phyloP scores from a whole-genome alignment of 2,113 vertebrate genomes.

The Podarcis muralis region DNA sequence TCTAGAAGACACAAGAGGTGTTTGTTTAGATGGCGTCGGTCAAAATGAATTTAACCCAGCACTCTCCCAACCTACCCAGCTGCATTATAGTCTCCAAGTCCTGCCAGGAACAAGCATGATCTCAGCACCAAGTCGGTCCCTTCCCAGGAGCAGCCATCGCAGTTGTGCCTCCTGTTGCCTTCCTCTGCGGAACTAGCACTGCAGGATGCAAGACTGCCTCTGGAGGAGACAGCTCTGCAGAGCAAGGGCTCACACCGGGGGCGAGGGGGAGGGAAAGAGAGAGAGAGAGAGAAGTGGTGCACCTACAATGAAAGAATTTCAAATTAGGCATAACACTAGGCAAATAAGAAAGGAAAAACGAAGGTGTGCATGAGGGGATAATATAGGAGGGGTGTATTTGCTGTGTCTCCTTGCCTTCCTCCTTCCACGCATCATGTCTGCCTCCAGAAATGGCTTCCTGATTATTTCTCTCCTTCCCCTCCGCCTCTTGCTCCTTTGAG shows the following conservation, averaged over 20 bases:
- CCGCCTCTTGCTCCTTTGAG: not conserved
- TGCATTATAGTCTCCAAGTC: not conserved
- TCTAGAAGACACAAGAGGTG: not conserved
- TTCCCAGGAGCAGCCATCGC: conserved; percentile 54
- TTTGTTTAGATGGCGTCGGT: fast-evolving
- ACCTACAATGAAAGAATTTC: conserved; percentile 57
- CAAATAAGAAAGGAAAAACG: conserved; percentile 24
- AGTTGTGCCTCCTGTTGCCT: conserved; percentile 56
- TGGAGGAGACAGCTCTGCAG: conserved; percentile 69
- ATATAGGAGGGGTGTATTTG: conserved; percentile 23
- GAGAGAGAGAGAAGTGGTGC: conserved; percentile 34
- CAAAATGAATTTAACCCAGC: conserved; percentile 7
- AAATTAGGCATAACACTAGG: conserved; percentile 56
- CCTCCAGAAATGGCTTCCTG: conserved; percentile 52
- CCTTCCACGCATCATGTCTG: not conserved
- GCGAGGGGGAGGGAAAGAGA: conserved; percentile 53
- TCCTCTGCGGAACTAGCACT: conserved; percentile 76
- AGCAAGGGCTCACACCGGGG: conserved; percentile 46
- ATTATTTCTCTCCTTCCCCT: not conserved
- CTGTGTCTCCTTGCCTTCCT: conserved; percentile 29
- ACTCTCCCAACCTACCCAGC: not conserved
- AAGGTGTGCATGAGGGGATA: conserved; percentile 16
- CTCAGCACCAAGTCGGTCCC: not conserved
- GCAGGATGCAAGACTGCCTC: conserved; percentile 67
- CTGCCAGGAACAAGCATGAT: not conserved